These are phyloP conservation scores for Malaclemys terrapin DNA, from an alignment of 2,113 vertebrate genomes.

Conservation along the genomic window DNA sequence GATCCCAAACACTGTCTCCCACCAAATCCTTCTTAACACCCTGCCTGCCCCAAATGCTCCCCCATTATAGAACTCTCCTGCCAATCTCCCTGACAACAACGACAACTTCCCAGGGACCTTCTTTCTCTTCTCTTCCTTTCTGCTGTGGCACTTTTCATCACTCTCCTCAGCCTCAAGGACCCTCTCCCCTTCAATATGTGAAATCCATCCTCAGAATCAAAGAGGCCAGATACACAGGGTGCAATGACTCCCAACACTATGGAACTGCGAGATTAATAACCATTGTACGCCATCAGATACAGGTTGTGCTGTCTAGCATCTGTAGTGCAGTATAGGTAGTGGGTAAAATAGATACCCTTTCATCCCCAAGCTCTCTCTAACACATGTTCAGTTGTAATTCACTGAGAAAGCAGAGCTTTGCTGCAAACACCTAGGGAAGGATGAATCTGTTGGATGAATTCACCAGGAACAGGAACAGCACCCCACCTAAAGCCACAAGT, in stretches of 20 bases:
- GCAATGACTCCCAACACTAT: background rate
- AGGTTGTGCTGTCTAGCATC: background rate
- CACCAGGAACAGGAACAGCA: background rate
- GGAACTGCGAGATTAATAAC: background rate
- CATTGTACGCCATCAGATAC: background rate
- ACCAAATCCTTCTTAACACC: background rate
- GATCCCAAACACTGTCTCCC: background rate
- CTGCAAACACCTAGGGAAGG: background rate
- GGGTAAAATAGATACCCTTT: background rate
- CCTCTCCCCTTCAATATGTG: background rate
- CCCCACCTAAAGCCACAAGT: background rate
- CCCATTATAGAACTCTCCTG: background rate
- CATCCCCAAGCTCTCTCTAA: background rate
- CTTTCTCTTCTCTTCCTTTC: background rate
- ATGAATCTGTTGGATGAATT: no score
- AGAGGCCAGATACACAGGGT: background rate
- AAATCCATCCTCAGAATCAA: background rate
- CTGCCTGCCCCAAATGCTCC: background rate
- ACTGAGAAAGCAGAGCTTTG: background rate
- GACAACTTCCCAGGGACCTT: background rate
- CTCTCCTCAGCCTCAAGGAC: background rate
- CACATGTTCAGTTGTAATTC: background rate
- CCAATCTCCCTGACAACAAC: background rate
- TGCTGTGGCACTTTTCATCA: background rate
- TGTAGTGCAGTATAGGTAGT: background rate